Percentiles rank a stretch among this genome's conserved stretches.
Conservation (phyloP, 2,888 invertebrate species). For the Leptura quadrifasciata region DNA sequence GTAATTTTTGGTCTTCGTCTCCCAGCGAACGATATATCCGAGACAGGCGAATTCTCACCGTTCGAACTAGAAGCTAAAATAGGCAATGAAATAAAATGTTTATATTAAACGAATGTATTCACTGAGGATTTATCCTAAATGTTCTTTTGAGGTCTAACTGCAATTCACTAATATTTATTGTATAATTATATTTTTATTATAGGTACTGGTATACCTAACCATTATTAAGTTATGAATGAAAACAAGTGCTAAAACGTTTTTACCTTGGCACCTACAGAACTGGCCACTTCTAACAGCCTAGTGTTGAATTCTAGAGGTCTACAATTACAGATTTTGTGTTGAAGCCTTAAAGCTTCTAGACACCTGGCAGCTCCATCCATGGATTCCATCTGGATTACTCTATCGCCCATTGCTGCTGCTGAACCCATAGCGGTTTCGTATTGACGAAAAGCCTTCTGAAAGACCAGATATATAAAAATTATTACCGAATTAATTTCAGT, state of each 20-base stretch:
- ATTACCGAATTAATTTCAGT: not conserved
- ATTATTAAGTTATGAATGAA: not conserved
- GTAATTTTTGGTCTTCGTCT: slow-evolving; percentile 86
- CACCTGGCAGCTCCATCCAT: slow-evolving; percentile 92
- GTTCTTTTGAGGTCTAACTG: too few relatives aligned
- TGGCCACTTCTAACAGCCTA: slow-evolving; percentile 87
- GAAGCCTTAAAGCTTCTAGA: slow-evolving; percentile 84
- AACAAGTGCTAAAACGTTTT: slow-evolving; percentile 12
- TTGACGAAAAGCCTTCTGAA: slow-evolving; percentile 83
- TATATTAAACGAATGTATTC: too few relatives aligned
- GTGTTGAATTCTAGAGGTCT: slow-evolving; percentile 91
- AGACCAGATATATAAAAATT: slow-evolving; percentile 60
- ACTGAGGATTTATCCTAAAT: too few relatives aligned
- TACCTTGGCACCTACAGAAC: slow-evolving; percentile 91
- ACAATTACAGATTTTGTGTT: slow-evolving; percentile 91
- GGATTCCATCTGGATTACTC: slow-evolving; percentile 91
- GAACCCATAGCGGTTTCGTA: slow-evolving; percentile 91
- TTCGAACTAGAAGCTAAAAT: slow-evolving; percentile 84
- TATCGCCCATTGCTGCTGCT: slow-evolving; percentile 87
- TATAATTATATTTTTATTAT: not conserved
- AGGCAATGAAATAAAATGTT: not conserved
- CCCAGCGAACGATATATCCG: slow-evolving; percentile 89
- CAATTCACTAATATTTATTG: too few relatives aligned
- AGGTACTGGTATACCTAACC: not conserved
- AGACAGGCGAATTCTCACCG: slow-evolving; percentile 86